Conservation (phyloP, 2,888 invertebrate species). For the Zhengitettix transpicula region DNA sequence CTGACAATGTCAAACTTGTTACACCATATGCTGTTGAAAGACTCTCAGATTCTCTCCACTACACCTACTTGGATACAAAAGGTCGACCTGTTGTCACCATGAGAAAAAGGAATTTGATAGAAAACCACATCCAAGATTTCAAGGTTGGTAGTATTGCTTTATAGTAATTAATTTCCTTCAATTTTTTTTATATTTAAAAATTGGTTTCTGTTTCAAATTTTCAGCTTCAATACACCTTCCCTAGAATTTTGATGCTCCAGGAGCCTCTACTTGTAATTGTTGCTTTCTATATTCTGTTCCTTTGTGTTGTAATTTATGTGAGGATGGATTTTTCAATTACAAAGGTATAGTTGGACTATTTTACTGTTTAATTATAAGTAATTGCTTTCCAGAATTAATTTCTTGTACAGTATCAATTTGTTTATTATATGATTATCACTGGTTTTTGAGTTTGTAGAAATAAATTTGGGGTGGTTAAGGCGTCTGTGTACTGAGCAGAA, state of each 20-base stretch:
- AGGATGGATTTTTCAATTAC: slow-evolving; percentile 88
- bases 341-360: slow-evolving; percentile 18
- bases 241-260: slow-evolving; percentile 68
- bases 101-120: slow-evolving; percentile 71
- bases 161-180: background rate
- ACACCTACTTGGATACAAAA: slow-evolving; percentile 87
- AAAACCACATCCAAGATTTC: slow-evolving; percentile 92
- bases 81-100: slow-evolving; percentile 82
- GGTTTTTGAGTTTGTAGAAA: too few relatives aligned
- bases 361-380: too few relatives aligned
- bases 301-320: slow-evolving; percentile 83
- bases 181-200: background rate
- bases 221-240: slow-evolving; percentile 66
- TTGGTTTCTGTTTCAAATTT: slow-evolving; percentile 1
- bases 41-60: slow-evolving; percentile 57
- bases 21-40: slow-evolving; percentile 69
- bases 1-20: slow-evolving; percentile 60
- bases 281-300: slow-evolving; percentile 78
- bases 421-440: too few relatives aligned
- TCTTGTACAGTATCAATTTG: too few relatives aligned
- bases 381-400: too few relatives aligned
- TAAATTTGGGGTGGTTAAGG: too few relatives aligned
- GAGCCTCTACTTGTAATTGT: slow-evolving; percentile 82
- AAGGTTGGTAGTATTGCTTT: slow-evolving; percentile 30
- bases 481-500: too few relatives aligned